phyloP scores from a whole-genome alignment of 2,797 vertebrate genomes.

The Linurgus olivaceus region DNA sequence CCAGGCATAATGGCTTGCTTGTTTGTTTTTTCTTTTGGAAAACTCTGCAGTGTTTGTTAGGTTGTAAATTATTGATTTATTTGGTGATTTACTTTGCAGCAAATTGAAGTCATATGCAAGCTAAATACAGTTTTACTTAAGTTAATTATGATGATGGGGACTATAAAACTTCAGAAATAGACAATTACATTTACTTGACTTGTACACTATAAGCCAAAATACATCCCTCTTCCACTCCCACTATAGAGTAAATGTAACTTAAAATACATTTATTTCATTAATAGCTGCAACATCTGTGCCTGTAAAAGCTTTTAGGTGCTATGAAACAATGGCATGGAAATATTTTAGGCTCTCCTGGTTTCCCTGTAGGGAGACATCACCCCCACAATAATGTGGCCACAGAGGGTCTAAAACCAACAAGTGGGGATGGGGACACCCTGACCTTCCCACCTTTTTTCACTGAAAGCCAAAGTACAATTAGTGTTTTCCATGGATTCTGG shows the following conservation, averaged over 20 bases:
- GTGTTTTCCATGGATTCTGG: neutral
- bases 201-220: neutral
- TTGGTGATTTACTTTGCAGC: constrained; percentile 31
- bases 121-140: constrained; percentile 37
- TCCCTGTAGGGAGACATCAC: neutral
- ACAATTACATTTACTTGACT: constrained; percentile 17
- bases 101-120: constrained; percentile 38
- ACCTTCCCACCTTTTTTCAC: accelerated
- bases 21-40: neutral
- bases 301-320: neutral
- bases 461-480: neutral
- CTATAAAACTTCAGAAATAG: constrained; percentile 13
- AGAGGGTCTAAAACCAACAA: neutral
- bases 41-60: neutral
- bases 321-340: neutral
- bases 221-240: neutral
- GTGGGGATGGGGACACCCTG: neutral
- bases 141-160: neutral
- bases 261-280: neutral
- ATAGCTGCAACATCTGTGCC: neutral
- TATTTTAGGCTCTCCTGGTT: neutral
- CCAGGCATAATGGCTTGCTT: neutral
- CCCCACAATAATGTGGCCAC: no score
- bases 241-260: neutral
- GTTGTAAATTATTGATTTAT: constrained; percentile 52